Evolutionary conservation across 2,797 vertebrate genomes (phyloP), one percentile per base, ranked within the genome.

Genomic region (Chelon labrosus): DNA sequence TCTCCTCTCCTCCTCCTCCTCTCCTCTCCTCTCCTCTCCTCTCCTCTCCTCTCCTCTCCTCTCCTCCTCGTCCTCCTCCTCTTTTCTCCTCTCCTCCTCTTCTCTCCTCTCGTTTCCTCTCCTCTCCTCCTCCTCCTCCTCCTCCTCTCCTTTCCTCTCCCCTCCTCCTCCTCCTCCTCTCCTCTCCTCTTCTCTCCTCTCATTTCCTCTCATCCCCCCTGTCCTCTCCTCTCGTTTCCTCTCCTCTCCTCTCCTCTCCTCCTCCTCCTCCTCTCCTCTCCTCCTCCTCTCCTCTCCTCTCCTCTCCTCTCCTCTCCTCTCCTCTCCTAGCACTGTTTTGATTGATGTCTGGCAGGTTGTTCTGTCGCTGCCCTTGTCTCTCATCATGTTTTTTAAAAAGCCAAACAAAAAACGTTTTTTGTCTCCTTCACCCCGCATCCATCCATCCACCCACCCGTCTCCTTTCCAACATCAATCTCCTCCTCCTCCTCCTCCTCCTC

Each of bases 301-400:
- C 38, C 11, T 12, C 38, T 54, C 50, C 20, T 25, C 50, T 51
- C 50, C 20, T 25, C 20, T 51, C 47, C n/a, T 20, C n/a, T 49
- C n/a, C 20, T 41, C 44, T 60, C 52, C 60, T 39, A 64, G 10
- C 14, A 9, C 54, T 79, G 55, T 72, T 74, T 22, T 87, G 72
- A 82, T 61, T 82, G 80, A 65, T 79, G 87, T 90, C 85, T 83
- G 83, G 57, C 80, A 77, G 66, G 65, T 72, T 88, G 65, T 81
- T 85, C 74, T 90, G 76, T 84, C 84, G 81, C 75, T 83, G 49
- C 76, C 77, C 76, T 82, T 82, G 80, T 89, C 85, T 92, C 66
- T 89, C 86, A 84, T 91, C 77, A 70, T 78, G 86, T 92, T 89
- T 83, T 91, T 89, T 80, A 69, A 83, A 90, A 84, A 88, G 66